These are phyloP conservation scores for Dromaius novaehollandiae DNA, from an alignment of 2,113 vertebrate species.

Conservation along the genomic window DNA sequence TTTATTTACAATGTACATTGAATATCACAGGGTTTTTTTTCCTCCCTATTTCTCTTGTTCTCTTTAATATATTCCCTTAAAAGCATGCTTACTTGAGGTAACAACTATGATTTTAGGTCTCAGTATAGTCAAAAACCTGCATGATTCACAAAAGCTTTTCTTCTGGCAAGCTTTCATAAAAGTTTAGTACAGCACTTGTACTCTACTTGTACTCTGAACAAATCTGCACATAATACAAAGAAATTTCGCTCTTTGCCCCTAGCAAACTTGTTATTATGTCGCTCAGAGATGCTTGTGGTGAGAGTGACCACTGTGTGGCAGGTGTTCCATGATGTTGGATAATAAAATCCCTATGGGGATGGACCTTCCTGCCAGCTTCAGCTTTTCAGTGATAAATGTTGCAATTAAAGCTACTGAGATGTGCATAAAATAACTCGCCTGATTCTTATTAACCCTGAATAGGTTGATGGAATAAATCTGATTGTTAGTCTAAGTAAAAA, in stretches of 20 bases:
- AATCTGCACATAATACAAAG: conserved; percentile 1
- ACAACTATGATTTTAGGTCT: conserved; percentile 7
- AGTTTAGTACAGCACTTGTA: background rate
- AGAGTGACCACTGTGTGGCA: conserved; percentile 34
- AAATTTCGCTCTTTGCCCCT: conserved; percentile 21
- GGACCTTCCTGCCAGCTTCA: conserved; percentile 35
- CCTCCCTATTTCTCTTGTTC: background rate
- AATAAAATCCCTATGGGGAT: conserved; percentile 36
- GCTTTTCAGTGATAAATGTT: conserved; percentile 60
- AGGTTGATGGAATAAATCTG: background rate
- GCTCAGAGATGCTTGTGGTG: background rate
- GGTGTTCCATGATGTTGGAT: conserved; percentile 23
- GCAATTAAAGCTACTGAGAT: conserved; percentile 61
- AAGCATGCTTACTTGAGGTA: conserved; percentile 20
- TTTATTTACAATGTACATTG: background rate
- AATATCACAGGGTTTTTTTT: background rate
- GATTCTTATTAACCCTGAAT: conserved; percentile 35
- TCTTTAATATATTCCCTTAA: background rate
- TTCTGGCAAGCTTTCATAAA: conserved; percentile 3
- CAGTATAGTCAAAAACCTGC: background rate
- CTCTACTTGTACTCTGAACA: background rate
- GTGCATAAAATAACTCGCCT: conserved; percentile 24
- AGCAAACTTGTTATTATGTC: conserved; percentile 23
- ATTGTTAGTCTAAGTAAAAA: background rate
- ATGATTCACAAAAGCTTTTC: conserved; percentile 36